Base-by-base conservation (phyloP, 1,140 invertebrate species). In the Cylas formicarius region DNA sequence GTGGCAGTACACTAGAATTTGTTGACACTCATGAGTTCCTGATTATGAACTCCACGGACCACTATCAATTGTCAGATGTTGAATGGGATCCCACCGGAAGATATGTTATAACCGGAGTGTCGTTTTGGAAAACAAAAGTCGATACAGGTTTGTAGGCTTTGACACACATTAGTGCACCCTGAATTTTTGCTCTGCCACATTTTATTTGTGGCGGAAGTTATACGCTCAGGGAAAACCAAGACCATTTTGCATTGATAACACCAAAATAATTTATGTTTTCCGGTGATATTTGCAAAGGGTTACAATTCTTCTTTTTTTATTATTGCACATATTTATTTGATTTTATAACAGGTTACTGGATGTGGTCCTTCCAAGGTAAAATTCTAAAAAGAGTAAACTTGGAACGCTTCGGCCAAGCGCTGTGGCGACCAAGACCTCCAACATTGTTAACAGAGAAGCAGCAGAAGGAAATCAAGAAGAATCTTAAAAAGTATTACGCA, bases 21-120 rank as follows among this genome's bases (percentile, higher is more conserved):
- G 81, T 97, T 14, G 94, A 97, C 61, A 95, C 93, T 0, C 82
- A 85, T 52, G 91, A 96, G 63, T 93, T 96, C 63, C 86, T 91
- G 2, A 80, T 94, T 3, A 97, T 95, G 87, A 86, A 89, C 55
- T 80, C 82, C 2, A 83, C 83, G 1, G 94, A 97, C 66, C 94
- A 97, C 71, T 97, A 53, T 34, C 74, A 90, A 75, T 84, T 86
- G 55, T 94, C 90, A 0, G 92, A 97, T 60, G 86, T 97, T 2
- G 94, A 97, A 67, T 99, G 97, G 97, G 97, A 99, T 72, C 95
- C 96, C 4, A 99, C 95, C 19, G 96, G 96, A 11, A 76, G 96
- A 59, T 99, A 97, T 67, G 91, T 99, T 10, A 85, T 92, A 10
- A 96, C 93, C 1, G 89, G 83, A 4, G 92, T 97, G 6, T 95